Evolutionary conservation across 2,888 invertebrate genomes (phyloP).

Genomic region (Acronicta alni): DNA sequence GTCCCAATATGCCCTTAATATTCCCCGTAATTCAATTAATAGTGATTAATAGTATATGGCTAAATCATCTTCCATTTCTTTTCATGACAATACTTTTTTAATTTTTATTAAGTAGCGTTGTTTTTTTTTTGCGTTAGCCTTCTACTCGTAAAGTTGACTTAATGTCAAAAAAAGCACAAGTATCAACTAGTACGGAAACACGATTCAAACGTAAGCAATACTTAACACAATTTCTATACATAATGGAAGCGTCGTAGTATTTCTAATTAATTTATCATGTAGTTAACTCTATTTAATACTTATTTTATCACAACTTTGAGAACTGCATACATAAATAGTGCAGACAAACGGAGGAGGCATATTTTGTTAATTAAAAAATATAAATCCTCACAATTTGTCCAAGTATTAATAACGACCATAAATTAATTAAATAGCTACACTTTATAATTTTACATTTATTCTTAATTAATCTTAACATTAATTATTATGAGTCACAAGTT

Average conservation of each 20-base stretch:
- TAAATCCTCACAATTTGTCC: constrained; percentile 86
- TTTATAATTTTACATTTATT: constrained; percentile 24
- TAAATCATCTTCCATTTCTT: too few species aligned
- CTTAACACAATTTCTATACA: constrained; percentile 5
- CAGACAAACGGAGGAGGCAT: constrained; percentile 85
- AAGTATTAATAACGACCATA: constrained; percentile 40
- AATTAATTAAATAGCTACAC: constrained; percentile 36
- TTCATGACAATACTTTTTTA: too few species aligned
- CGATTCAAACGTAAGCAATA: constrained; percentile 9
- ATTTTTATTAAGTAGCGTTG: too few species aligned
- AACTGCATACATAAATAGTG: constrained; percentile 57
- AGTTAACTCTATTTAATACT: constrained; percentile 59
- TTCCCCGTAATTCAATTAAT: too few species aligned
- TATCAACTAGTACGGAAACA: neutral
- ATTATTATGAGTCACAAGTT: constrained; percentile 14
- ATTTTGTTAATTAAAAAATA: constrained; percentile 83
- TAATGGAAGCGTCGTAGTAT: constrained; percentile 26
- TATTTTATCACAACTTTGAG: constrained; percentile 76
- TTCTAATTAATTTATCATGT: constrained; percentile 44
- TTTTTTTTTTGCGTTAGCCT: too few species aligned
- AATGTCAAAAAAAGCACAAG: neutral
- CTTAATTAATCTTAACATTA: constrained; percentile 21
- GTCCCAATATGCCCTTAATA: too few species aligned
- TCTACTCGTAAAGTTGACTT: too few species aligned
- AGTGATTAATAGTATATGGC: too few species aligned